phyloP scores from a whole-genome alignment of 2,797 vertebrate genomes.

The Aldrovandia affinis region DNA sequence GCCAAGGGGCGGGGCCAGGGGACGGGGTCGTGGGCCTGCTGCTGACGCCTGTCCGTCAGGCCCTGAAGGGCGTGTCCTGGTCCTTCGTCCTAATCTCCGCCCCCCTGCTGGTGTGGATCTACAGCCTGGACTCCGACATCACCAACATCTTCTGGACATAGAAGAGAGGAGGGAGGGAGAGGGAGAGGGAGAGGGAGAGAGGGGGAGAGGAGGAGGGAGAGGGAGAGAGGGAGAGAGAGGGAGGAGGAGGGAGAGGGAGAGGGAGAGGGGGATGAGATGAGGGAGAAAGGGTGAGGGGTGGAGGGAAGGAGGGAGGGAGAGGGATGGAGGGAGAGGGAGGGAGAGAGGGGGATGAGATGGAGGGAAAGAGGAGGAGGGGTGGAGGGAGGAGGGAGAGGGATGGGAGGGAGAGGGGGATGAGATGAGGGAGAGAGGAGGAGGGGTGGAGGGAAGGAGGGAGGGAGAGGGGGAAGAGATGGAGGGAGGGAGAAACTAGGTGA shows the following conservation, averaged over 20 bases:
- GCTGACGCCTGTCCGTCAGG: conserved; percentile 43
- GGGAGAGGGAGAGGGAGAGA: conserved; percentile 6
- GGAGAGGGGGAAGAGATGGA: background rate
- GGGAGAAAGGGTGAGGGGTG: conserved; percentile 9
- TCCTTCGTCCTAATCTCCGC: conserved; percentile 69
- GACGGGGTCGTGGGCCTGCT: conserved; percentile 12
- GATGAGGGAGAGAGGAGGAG: conserved; percentile 19
- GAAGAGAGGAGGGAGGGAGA: background rate
- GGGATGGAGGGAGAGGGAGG: background rate
- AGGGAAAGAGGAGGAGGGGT: too few relatives aligned
- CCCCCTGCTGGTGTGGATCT: conserved; percentile 76
- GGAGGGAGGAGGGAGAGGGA: background rate
- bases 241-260: conserved; percentile 32
- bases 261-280: background rate
- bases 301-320: background rate
- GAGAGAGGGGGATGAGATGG: background rate
- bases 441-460: background rate
- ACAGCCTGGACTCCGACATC: conserved; percentile 82
- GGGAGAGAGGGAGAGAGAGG: conserved; percentile 34
- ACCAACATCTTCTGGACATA: conserved; percentile 78
- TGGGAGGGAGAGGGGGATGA: background rate
- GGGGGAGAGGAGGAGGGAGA: background rate
- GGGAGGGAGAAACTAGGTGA: background rate
- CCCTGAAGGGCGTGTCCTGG: conserved; percentile 73
- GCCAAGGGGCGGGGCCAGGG: conserved; percentile 14